phyloP scores from a whole-genome alignment of 2,113 vertebrate species.

The Butorides virescens region DNA sequence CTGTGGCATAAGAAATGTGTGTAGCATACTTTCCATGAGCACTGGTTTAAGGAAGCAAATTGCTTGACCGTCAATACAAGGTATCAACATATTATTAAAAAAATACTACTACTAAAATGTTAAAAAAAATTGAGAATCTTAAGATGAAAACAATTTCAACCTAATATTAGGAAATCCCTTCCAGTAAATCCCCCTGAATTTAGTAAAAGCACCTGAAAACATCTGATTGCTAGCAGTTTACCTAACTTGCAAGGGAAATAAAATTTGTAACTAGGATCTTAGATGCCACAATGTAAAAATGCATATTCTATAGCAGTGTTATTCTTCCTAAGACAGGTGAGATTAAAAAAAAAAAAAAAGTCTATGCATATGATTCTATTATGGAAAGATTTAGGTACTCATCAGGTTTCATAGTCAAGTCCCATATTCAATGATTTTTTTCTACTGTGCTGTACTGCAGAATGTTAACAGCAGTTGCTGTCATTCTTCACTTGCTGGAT shows the following conservation, averaged over 20 bases:
- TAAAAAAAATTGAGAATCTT: neutral
- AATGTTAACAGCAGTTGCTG: neutral
- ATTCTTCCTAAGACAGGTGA: neutral
- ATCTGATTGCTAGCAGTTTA: neutral
- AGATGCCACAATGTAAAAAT: neutral
- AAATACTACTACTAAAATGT: neutral
- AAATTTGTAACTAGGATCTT: neutral
- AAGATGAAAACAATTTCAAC: neutral
- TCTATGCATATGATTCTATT: neutral
- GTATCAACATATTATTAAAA: neutral
- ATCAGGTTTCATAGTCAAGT: neutral
- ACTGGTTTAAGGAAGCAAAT: neutral
- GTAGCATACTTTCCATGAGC: neutral
- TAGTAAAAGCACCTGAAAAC: neutral
- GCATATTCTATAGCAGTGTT: neutral
- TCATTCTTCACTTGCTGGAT: neutral
- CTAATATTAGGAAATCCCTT: neutral
- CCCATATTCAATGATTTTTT: neutral
- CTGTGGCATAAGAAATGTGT: neutral
- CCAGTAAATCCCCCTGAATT: neutral
- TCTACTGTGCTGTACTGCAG: neutral
- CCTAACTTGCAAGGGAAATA: neutral
- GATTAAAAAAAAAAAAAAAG: neutral
- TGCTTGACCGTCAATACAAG: neutral
- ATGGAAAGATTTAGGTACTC: neutral